Base-by-base conservation (phyloP, 2,113 vertebrate genomes). In the Lamprotornis superbus region DNA sequence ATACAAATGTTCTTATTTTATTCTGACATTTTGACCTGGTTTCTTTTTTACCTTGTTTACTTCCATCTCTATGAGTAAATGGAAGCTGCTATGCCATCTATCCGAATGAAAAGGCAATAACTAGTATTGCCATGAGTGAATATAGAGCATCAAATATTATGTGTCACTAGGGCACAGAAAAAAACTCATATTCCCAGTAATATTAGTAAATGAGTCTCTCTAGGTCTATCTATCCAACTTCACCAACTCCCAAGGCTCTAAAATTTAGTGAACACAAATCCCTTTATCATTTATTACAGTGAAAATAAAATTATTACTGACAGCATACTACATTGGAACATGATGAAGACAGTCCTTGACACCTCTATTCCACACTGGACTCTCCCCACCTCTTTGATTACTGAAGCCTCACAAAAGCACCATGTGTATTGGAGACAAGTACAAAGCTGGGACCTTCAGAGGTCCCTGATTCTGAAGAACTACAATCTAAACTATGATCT, bases 31-130 rank as follows among this genome's bases (percentile, higher is more conserved):
- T 94, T 97, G 94, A 97, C 95, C 94, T 67, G 68, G 82, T 86
- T 95, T 95, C 94, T 93, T 96, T 95, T 88, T 96, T 93, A 96
- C 90, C 79, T 95, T 96, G 92, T 96, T 96, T 94, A 88, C 94
- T 95, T 94, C 92, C 86, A 79, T 65, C 89, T 92, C 4, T 69
- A 63, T 82, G 67, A 95, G 83, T 84, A 96, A 96, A 96, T 89
- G 90, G 94, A 93, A 96, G 95, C 83, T 96, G 83, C 94, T 94
- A 30, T 93, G 86, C 90, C 86, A 90, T 93, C 94, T 82, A 61
- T 92, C 80, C 47, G 83, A 92, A 77, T 94, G 92, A 97, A 96
- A 89, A 96, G 90, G 81, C 89, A 94, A 53, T 95, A 95, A 88
- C 92, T 93, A 89, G 76, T 86, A 92, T 82, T 89, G 77, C 90